A percentile compares a stretch with the other conserved stretches of the same genome.
Evolutionary conservation across 2,797 vertebrate genomes (phyloP).

Genomic region (Gila robusta): DNA sequence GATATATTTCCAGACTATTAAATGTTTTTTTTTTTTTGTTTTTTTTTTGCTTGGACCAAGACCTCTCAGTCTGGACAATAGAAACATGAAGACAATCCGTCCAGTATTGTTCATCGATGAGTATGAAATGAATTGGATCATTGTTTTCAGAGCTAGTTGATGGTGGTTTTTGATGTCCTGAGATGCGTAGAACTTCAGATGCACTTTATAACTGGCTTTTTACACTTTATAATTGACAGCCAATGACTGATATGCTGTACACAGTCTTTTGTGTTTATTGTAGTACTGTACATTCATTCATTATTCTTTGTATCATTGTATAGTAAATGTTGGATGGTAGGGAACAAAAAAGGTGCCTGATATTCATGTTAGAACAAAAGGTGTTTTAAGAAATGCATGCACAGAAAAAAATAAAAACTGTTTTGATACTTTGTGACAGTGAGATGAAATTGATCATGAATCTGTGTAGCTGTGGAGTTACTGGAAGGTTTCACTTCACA

Average conservation of each 20-base stretch:
- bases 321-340: constrained; percentile 17
- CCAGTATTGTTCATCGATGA: neutral
- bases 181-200: neutral
- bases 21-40: neutral
- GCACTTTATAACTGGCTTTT: constrained; percentile 39
- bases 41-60: neutral
- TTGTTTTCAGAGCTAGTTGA: neutral
- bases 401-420: constrained; percentile 5
- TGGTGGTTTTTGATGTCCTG: neutral
- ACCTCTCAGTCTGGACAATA: neutral
- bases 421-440: neutral
- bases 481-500: neutral
- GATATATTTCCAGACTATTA: constrained; percentile 5
- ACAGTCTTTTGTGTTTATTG: constrained; percentile 11
- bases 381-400: constrained; percentile 7
- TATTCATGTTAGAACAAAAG: neutral
- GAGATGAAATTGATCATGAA: neutral
- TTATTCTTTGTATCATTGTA: neutral
- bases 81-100: neutral
- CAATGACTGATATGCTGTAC: neutral
- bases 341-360: constrained; percentile 25
- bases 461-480: neutral
- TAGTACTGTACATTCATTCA: constrained; percentile 2
- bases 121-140: neutral
- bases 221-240: neutral